Percentiles rank a stretch among this genome's conserved stretches.
phyloP scores from a whole-genome alignment of 2,113 vertebrate genomes.

The Notarius quadriscutis region DNA sequence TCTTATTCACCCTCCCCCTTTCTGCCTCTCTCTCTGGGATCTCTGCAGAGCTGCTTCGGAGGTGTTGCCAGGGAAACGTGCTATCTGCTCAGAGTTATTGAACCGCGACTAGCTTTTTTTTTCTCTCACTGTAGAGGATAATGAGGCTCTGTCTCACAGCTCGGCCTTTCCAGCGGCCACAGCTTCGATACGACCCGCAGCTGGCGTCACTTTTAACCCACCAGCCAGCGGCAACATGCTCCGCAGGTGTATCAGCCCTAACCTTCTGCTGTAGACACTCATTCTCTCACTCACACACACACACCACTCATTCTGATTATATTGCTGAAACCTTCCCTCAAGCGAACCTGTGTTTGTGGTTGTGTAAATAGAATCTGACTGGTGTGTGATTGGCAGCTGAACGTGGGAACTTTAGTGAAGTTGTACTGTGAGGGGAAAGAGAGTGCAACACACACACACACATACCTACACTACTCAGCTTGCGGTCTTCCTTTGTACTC shows the following conservation, averaged over 20 bases:
- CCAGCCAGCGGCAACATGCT: slow-evolving; percentile 17
- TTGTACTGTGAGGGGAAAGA: slow-evolving; percentile 51
- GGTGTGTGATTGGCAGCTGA: slow-evolving; percentile 41
- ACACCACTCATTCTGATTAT: not conserved
- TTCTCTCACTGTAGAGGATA: slow-evolving; percentile 87
- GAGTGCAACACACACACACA: slow-evolving; percentile 38
- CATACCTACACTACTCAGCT: slow-evolving; percentile 31
- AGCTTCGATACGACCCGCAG: slow-evolving; percentile 88
- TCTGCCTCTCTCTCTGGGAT: slow-evolving; percentile 56
- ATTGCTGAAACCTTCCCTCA: slow-evolving; percentile 22
- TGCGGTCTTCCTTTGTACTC: slow-evolving; percentile 44
- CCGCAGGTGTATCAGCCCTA: not conserved
- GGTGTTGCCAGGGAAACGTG: slow-evolving; percentile 94
- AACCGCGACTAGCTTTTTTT: slow-evolving; percentile 88
- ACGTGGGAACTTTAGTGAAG: slow-evolving; percentile 43
- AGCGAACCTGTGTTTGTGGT: slow-evolving; percentile 26
- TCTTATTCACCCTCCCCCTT: slow-evolving; percentile 26
- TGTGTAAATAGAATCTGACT: slow-evolving; percentile 38
- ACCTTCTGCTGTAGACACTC: slow-evolving; percentile 20
- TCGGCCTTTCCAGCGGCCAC: slow-evolving; percentile 88
- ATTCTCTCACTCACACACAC: slow-evolving; percentile 8
- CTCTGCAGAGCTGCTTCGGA: slow-evolving; percentile 67
- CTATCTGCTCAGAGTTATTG: slow-evolving; percentile 98
- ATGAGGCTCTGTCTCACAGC: slow-evolving; percentile 95
- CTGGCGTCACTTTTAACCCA: slow-evolving; percentile 77